Evolutionary conservation across 2,888 invertebrate genomes (phyloP), one percentile per base, ranked within the genome.

Genomic region (Linyphia triangularis): DNA sequence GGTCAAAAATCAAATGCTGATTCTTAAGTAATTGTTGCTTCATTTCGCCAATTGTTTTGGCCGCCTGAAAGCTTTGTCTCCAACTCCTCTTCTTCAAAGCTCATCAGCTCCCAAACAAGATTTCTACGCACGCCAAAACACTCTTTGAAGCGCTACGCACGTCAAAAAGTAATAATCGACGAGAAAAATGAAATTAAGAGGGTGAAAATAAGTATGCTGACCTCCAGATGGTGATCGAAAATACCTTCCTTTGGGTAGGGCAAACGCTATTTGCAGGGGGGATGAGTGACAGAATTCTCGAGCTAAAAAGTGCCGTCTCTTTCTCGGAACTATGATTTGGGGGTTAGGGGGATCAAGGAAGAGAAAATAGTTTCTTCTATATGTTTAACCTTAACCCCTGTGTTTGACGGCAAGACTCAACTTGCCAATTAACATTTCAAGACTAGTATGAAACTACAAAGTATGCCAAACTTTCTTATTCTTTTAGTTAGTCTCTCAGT

Each of bases 151-250:
- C n/a, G n/a, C 30, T 13, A 24, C 26, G 9, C 57, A 37, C 24
- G 61, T 5, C 19, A 33, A 19, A 37, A 26, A 16, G 16, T 61
- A 61, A 61, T 61, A 22, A 61, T 24, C 75, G 51, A 33, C 10
- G 57, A 26, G 26, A 61, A 77, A 72, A 61, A 63, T 72, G 37
- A 82, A 72, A 82, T 72, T 69, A 85, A 77, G 37, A 67, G 77
- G 28, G 33, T n/a, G 33, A 19, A 77, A 51, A 37, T 40, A 30
- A 43, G 73, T 73, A 75, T 85, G 77, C 19, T 85, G 77, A 85
- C 84, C 84, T 85, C 67, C 22, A 37, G 43, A 40, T 72, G 70
- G 51, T 28, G 75, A 85, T 85, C 65, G 77, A 85, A 85, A 85
- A 85, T 85, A 63, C 63, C 40, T 22, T 26, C 84, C 65, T 33